Percentiles rank a stretch among this genome's conserved stretches.
These are phyloP conservation scores for Babyrousa celebensis DNA, from an alignment of 2,797 vertebrate species.

Conservation along the genomic window DNA sequence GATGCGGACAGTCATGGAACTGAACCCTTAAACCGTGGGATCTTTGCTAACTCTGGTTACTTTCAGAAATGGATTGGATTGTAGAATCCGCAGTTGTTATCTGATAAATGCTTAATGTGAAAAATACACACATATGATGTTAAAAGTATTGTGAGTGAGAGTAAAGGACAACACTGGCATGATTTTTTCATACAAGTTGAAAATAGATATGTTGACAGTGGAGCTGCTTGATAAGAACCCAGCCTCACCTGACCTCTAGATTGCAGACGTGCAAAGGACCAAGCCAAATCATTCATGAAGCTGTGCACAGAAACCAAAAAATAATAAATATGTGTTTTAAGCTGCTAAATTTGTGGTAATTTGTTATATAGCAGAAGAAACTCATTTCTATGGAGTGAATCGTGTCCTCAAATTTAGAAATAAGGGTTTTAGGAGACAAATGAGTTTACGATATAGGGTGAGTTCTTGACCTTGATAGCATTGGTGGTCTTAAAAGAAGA, in stretches of 20 bases:
- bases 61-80: background rate
- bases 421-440: background rate
- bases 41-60: background rate
- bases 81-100: background rate
- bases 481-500: background rate
- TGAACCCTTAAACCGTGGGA: background rate
- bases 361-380: background rate
- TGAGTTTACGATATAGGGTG: background rate
- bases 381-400: background rate
- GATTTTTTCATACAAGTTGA: background rate
- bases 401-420: background rate
- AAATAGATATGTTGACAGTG: background rate
- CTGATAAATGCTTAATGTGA: background rate
- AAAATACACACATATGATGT: background rate
- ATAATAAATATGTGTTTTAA: background rate
- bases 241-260: background rate
- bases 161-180: background rate
- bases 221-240: background rate
- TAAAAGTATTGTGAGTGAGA: background rate
- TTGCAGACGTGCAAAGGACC: background rate
- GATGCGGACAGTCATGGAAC: background rate
- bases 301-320: background rate
- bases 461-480: background rate
- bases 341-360: background rate
- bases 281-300: background rate